phyloP scores from a whole-genome alignment of 2,888 invertebrate species.

The Archips crataeganus region DNA sequence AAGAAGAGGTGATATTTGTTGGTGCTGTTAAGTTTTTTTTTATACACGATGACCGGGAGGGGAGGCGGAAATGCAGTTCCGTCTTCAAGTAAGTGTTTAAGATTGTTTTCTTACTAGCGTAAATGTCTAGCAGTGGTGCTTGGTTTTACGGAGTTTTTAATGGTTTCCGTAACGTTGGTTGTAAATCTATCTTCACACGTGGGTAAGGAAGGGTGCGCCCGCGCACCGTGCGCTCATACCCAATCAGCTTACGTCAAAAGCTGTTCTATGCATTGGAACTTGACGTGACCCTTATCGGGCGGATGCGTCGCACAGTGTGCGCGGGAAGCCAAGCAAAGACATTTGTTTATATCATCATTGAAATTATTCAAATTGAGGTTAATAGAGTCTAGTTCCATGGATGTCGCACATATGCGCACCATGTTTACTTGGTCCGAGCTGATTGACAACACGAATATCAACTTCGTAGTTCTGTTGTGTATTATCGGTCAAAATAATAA shows the following conservation, averaged over 20 bases:
- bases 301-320: slow-evolving; percentile 72
- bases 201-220: slow-evolving; percentile 51
- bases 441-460: slow-evolving; percentile 69
- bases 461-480: slow-evolving; percentile 29
- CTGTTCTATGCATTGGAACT: slow-evolving; percentile 62
- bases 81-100: slow-evolving; percentile 80
- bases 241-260: slow-evolving; percentile 53
- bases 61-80: slow-evolving; percentile 85
- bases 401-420: slow-evolving; percentile 83
- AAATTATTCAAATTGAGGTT: slow-evolving; percentile 83
- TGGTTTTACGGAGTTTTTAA: slow-evolving; percentile 45
- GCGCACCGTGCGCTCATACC: slow-evolving; percentile 48
- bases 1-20: slow-evolving; percentile 78
- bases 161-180: slow-evolving; percentile 42
- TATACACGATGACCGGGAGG: slow-evolving; percentile 82
- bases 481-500: slow-evolving; percentile 46
- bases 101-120: slow-evolving; percentile 49
- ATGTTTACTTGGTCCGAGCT: slow-evolving; percentile 75
- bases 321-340: slow-evolving; percentile 74
- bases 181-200: slow-evolving; percentile 51
- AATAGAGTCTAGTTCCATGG: slow-evolving; percentile 78
- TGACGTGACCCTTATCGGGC: slow-evolving; percentile 72
- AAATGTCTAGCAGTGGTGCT: slow-evolving; percentile 43
- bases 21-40: slow-evolving; percentile 72
- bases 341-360: slow-evolving; percentile 77